Conservation (phyloP, 2,888 invertebrate genomes). For the Panorpa germanica region DNA sequence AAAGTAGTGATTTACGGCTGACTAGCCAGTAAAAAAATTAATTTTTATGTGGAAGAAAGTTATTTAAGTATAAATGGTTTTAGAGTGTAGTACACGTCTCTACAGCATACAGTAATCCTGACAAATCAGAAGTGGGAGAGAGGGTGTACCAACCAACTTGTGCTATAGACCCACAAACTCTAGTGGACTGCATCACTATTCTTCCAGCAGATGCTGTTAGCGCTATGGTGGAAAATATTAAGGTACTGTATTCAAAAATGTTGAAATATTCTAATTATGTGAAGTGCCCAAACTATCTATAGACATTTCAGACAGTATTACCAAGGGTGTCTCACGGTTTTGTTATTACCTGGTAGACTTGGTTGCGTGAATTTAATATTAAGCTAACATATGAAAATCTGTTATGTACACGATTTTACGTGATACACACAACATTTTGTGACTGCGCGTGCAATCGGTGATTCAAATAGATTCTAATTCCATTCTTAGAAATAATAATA, state of each 20-base stretch:
- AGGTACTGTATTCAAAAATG: constrained; percentile 23
- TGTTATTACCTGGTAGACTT: too few relatives aligned
- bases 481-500: too few relatives aligned
- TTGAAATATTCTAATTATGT: too few relatives aligned
- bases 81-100: constrained; percentile 78
- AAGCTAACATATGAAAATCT: too few relatives aligned
- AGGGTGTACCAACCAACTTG: constrained; percentile 56
- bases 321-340: too few relatives aligned
- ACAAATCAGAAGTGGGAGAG: constrained; percentile 62
- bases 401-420: too few relatives aligned
- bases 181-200: constrained; percentile 38
- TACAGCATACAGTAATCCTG: constrained; percentile 92
- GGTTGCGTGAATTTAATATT: too few relatives aligned
- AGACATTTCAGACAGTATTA: too few relatives aligned
- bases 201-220: constrained; percentile 40
- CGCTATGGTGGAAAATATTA: constrained; percentile 32
- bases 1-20: neutral
- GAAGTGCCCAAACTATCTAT: too few relatives aligned
- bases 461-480: too few relatives aligned
- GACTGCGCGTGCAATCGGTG: too few relatives aligned
- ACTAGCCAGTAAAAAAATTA: neutral
- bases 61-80: constrained; percentile 11
- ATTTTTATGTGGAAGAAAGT: neutral
- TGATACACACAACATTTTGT: too few relatives aligned
- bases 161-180: constrained; percentile 32